These are phyloP conservation scores for Prochilodus magdalenae DNA, from an alignment of 2,113 vertebrate genomes.

Conservation along the genomic window DNA sequence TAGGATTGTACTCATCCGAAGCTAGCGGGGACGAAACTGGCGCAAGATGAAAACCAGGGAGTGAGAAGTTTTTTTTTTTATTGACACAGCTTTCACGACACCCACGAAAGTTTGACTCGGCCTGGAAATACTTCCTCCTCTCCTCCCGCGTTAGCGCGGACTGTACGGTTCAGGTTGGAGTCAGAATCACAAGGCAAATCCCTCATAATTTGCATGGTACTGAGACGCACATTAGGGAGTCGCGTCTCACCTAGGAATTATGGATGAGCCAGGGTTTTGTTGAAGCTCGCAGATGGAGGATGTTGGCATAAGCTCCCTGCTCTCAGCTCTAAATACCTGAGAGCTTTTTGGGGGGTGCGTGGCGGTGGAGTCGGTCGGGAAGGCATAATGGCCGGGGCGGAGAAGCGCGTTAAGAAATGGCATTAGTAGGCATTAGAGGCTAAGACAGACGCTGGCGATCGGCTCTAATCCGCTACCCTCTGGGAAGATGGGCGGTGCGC, in stretches of 20 bases:
- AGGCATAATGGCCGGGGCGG: background rate
- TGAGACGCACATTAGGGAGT: constrained; percentile 35
- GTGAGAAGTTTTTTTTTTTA: no score
- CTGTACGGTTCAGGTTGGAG: constrained; percentile 10
- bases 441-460: constrained; percentile 26
- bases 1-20: no score
- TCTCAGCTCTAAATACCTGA: constrained; percentile 43
- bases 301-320: constrained; percentile 48
- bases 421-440: no score
- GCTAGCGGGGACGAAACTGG: no score
- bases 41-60: no score
- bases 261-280: constrained; percentile 7
- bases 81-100: no score
- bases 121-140: no score
- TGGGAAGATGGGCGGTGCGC: constrained; percentile 36
- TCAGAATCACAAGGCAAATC: no score
- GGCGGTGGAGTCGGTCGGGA: constrained; percentile 1
- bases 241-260: constrained; percentile 37
- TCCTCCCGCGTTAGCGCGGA: no score
- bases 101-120: no score
- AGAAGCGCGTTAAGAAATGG: no score
- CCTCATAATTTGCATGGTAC: constrained; percentile 44
- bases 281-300: constrained; percentile 40
- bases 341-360: constrained; percentile 25
- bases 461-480: constrained; percentile 49